Base-by-base conservation (phyloP, 2,888 invertebrate genomes). In the Dicycla oo region DNA sequence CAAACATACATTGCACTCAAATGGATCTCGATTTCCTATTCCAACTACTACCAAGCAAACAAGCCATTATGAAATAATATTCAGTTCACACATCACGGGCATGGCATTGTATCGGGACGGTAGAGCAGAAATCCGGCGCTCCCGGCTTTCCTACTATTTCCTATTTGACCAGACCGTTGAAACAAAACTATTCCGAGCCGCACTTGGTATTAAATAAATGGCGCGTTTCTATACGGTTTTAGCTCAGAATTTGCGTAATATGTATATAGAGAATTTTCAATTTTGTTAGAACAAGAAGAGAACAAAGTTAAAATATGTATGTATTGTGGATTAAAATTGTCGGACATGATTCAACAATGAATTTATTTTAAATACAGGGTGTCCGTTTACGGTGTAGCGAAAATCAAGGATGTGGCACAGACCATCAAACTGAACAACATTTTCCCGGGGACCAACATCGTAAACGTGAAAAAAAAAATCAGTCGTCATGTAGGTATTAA, bases 61-160 rank as follows among this genome's bases (percentile, higher is more conserved):
- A 40, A 23, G 15, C n/a, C n/a, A 64, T 58, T 58, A 61, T 47
- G 63, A 73, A 74, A 51, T 61, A 56, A 61, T 49, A 61, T 56
- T 38, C 23, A 54, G 26, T 43, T 61, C n/a, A 26, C 47, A 49
- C 15, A 56, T 7, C 49, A n/a, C 40, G 5, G 40, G 51, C 15
- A 49, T 10, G 62, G 23, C n/a, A n/a, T n/a, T n/a, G n/a, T n/a
- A n/a, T n/a, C n/a, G n/a, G n/a, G n/a, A n/a, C 43, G 26, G 38
- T 34, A n/a, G 60, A 15, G 38, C 26, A 53, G 11, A 18, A 18
- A 45, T 40, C 15, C 30, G 51, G 34, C 10, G 18, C n/a, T 34
- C 8, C 49, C n/a, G 49, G 40, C 18, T 30, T n/a, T 10, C 4
- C 15, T 18, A 18, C 54, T 63, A 73, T 72, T 51, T 56, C n/a